Evolutionary conservation across 2,797 vertebrate species (phyloP), one percentile per base, ranked within the genome.

Genomic region (Neopelma chrysocephalum): DNA sequence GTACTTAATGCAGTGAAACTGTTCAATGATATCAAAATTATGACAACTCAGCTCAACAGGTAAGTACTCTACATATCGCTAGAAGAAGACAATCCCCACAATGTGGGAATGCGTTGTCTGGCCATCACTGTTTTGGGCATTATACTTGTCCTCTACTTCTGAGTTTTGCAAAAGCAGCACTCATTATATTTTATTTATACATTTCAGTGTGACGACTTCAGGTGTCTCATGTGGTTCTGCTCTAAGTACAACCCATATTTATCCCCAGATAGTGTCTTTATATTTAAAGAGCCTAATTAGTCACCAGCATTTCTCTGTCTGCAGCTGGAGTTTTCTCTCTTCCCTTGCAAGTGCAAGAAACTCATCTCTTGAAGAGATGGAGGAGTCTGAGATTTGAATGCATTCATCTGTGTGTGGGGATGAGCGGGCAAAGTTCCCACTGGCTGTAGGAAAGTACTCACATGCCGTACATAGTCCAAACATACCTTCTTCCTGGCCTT

Each of bases 401-500:
- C 31, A 73, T 58, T n/a, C 16, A 22, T 80, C 87, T 77, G 32
- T 64, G 65, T 57, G 76, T 29, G 72, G 3, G 93, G 14, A 47
- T 89, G 60, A 85, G 31, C 64, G 77, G 61, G 70, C 65, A 82
- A 75, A 91, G 48, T 69, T 94, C 91, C 87, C 9, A 19, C 54
- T 25, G 3, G 40, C 62, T 90, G 66, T 65, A 48, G 88, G 43
- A 88, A 45, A 82, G 32, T n/a, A 36, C 70, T 95, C 66, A 72
- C 79, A 91, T 66, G 70, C 40, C 90, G 76, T 83, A 83, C 29
- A 17, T 79, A 84, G 80, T 90, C 93, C 91, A 93, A 79, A 94
- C 88, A 91, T 90, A 80, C 72, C 92, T 96, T 61, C 91, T 96
- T 96, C 91, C 95, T 93, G 92, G 93, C 72, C 66, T 95, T 97